Evolutionary conservation across 2,797 vertebrate genomes (phyloP).

Genomic region (Enteromius mattozi): DNA sequence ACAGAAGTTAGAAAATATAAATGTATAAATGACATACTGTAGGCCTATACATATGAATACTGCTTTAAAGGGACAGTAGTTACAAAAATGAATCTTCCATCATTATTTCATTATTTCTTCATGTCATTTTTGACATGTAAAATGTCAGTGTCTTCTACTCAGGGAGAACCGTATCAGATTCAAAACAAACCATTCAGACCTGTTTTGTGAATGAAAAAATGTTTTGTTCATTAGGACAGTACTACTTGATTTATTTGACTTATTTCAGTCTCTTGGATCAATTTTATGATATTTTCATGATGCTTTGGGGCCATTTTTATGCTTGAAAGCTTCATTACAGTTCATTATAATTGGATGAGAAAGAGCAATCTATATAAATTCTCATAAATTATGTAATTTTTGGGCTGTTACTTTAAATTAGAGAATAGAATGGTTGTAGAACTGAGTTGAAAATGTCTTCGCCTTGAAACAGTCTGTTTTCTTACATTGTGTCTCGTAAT

Average conservation of each 20-base stretch:
- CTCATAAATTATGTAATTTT: background rate
- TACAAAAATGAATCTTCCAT: background rate
- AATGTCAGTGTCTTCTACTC: background rate
- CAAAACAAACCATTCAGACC: background rate
- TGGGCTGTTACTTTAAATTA: background rate
- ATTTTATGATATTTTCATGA: background rate
- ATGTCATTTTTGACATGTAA: background rate
- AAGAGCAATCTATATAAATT: background rate
- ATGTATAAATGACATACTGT: background rate
- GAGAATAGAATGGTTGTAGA: background rate
- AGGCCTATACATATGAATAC: no score
- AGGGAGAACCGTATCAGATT: background rate
- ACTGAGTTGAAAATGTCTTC: background rate
- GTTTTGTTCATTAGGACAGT: background rate
- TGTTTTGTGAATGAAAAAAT: background rate
- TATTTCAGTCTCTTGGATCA: background rate
- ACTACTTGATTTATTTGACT: background rate
- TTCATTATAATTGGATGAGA: background rate
- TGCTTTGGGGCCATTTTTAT: background rate
- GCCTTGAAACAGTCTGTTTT: background rate
- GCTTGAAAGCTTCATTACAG: background rate
- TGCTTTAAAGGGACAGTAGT: background rate
- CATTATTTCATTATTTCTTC: slow-evolving; percentile 5
- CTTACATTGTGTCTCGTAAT: background rate
- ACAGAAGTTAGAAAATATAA: background rate